Evolutionary conservation across 2,888 invertebrate species (phyloP).

Genomic region (Aethes cnicana): DNA sequence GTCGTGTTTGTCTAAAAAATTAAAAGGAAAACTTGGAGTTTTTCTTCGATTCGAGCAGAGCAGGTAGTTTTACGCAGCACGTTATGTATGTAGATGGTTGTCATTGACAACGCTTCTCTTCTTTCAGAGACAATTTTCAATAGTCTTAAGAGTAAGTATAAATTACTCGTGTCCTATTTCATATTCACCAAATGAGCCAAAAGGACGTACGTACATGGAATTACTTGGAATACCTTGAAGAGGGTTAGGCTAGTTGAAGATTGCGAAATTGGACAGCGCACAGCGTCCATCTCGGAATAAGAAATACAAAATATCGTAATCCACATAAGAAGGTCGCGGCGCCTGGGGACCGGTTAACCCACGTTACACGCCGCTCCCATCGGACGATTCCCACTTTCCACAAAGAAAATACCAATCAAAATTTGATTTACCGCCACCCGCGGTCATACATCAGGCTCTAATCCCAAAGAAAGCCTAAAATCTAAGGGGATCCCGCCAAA

Average conservation of each 20-base stretch:
- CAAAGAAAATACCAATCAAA: slow-evolving; percentile 82
- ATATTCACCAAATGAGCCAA: slow-evolving; percentile 4
- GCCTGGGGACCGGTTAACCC: slow-evolving; percentile 79
- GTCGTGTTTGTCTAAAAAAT: too few relatives aligned
- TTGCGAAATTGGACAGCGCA: slow-evolving; percentile 30
- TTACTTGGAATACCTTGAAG: slow-evolving; percentile 4
- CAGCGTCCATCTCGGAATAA: slow-evolving; percentile 50
- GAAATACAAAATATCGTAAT: slow-evolving; percentile 61
- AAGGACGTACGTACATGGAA: slow-evolving; percentile 2
- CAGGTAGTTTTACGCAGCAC: too few relatives aligned
- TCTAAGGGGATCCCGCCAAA: slow-evolving; percentile 70
- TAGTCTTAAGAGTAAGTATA: too few relatives aligned
- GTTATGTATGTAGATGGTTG: too few relatives aligned
- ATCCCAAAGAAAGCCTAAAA: slow-evolving; percentile 76
- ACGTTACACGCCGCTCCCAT: slow-evolving; percentile 66
- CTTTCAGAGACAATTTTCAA: too few relatives aligned
- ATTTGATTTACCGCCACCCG: slow-evolving; percentile 82
- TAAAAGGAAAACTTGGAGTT: too few relatives aligned
- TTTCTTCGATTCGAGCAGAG: too few relatives aligned
- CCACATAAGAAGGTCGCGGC: slow-evolving; percentile 61
- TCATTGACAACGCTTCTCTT: too few relatives aligned
- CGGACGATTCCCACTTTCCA: slow-evolving; percentile 73
- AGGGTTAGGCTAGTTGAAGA: not conserved
- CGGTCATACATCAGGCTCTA: slow-evolving; percentile 77
- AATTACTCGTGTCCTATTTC: slow-evolving; percentile 7